Conservation (phyloP, 2,797 vertebrate genomes). For the Euthynnus affinis region DNA sequence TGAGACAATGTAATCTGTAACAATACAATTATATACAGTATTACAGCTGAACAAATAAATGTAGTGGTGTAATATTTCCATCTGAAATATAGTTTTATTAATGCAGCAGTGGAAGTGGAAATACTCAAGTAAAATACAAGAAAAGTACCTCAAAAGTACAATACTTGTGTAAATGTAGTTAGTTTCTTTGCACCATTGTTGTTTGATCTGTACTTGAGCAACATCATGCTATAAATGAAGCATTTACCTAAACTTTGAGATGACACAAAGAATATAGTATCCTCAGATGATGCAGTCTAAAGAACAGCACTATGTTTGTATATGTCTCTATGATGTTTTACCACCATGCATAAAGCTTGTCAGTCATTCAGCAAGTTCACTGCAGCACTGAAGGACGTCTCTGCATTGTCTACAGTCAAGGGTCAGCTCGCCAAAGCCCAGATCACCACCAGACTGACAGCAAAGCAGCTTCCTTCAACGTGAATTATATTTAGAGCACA, state of each 20-base stretch:
- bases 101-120: too few relatives aligned
- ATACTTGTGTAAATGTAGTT: neutral
- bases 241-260: neutral
- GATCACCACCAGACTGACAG: constrained; percentile 63
- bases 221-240: constrained; percentile 5
- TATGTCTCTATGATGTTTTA: neutral
- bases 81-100: too few relatives aligned
- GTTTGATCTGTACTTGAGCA: neutral
- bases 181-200: neutral
- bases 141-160: neutral
- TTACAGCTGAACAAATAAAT: neutral
- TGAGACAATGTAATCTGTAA: neutral
- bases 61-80: too few relatives aligned
- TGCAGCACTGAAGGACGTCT: constrained; percentile 15
- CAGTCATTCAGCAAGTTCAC: neutral
- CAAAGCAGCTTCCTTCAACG: constrained; percentile 69
- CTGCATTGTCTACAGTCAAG: constrained; percentile 41
- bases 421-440: constrained; percentile 34
- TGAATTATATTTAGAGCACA: constrained; percentile 82
- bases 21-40: neutral
- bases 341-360: neutral
- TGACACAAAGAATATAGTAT: neutral
- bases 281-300: neutral
- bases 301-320: neutral
- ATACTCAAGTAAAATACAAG: neutral